Evolutionary conservation across 2,113 vertebrate species (phyloP).

Genomic region (Anguilla rostrata): DNA sequence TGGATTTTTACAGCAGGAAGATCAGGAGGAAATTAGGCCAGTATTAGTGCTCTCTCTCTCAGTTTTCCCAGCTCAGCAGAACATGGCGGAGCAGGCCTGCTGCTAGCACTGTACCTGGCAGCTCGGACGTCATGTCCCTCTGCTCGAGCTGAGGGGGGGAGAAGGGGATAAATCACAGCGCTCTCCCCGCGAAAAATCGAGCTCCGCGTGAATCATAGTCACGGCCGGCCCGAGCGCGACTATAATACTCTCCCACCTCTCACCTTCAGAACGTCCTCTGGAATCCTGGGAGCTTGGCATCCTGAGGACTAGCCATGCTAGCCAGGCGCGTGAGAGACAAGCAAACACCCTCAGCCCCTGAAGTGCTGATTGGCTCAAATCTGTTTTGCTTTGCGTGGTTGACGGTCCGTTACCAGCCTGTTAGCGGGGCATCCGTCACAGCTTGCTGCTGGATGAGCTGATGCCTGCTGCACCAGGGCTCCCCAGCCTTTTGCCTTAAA

Average conservation of each 20-base stretch:
- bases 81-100: not conserved
- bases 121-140: not conserved
- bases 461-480: not conserved
- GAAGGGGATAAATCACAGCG: not conserved
- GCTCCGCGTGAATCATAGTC: not conserved
- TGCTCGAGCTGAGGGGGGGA: not conserved
- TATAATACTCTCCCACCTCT: not conserved
- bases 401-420: not conserved
- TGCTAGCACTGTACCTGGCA: not conserved
- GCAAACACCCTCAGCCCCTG: not conserved
- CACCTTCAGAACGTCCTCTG: slow-evolving; percentile 12
- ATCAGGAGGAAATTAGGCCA: slow-evolving; percentile 10
- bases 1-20: not conserved
- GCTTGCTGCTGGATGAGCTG: not conserved
- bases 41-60: no score
- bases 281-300: not conserved
- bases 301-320: no score
- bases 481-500: not conserved
- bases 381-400: not conserved
- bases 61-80: slow-evolving; percentile 21
- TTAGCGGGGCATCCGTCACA: not conserved
- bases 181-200: not conserved
- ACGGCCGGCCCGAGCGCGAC: not conserved
- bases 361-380: not conserved
- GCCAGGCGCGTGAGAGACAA: not conserved